A percentile compares a stretch with the other conserved stretches of the same genome.
Conservation (phyloP, 2,113 vertebrate genomes). For the Arothron firmamentum region DNA sequence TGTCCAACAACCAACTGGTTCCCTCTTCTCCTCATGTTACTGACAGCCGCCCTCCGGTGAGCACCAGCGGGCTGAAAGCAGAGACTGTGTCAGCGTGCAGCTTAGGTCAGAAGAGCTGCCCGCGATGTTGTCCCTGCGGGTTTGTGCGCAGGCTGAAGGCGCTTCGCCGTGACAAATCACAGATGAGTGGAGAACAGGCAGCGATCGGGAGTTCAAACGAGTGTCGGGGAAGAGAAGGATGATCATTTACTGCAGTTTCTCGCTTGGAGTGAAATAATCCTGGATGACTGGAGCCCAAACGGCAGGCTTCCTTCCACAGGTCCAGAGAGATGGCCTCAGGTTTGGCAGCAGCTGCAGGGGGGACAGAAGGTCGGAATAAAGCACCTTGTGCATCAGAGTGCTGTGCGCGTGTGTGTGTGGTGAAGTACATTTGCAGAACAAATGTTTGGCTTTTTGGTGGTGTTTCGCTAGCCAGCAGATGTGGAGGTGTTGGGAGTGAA, state of each 20-base stretch:
- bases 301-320: conserved; percentile 9
- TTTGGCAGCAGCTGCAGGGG: conserved; percentile 63
- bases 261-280: conserved; percentile 35
- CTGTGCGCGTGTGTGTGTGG: conserved; percentile 21
- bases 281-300: conserved; percentile 31
- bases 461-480: conserved; percentile 21
- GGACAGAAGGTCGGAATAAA: conserved; percentile 62
- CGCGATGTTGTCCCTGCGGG: neutral
- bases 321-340: conserved; percentile 49
- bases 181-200: conserved; percentile 14
- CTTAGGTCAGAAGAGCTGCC: neutral
- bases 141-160: conserved; percentile 17
- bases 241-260: conserved; percentile 39
- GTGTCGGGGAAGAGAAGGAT: conserved; percentile 10
- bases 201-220: conserved; percentile 11
- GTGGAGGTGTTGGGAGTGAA: neutral
- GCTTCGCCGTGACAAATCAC: conserved; percentile 41
- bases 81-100: too few species aligned
- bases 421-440: conserved; percentile 34
- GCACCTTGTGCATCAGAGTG: conserved; percentile 44
- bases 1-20: conserved; percentile 30
- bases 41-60: conserved; percentile 3
- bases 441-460: conserved; percentile 18
- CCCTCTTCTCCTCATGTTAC: conserved; percentile 22
- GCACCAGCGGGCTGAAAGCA: too few species aligned